A percentile compares a stretch with the other conserved stretches of the same genome.
Evolutionary conservation across 2,797 vertebrate genomes (phyloP).

Genomic region (Cyclopterus lumpus): DNA sequence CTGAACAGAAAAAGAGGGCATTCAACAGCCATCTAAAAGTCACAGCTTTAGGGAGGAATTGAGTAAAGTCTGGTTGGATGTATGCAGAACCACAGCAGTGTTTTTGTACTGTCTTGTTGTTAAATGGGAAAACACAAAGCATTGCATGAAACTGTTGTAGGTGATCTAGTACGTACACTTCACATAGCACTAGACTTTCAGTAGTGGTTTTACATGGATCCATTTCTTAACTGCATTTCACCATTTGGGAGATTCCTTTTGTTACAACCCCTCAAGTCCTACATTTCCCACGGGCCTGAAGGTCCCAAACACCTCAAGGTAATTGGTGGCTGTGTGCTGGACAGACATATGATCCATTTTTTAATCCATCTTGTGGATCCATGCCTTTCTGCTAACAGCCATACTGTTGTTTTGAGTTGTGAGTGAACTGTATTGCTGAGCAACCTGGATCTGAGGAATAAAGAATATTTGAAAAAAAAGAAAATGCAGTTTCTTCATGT

Average conservation of each 20-base stretch:
- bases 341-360: slow-evolving; percentile 72
- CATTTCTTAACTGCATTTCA: slow-evolving; percentile 75
- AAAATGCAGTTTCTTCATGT: neutral
- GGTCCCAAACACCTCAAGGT: slow-evolving; percentile 76
- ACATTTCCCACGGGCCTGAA: slow-evolving; percentile 75
- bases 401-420: slow-evolving; percentile 83
- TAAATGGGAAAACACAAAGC: slow-evolving; percentile 69
- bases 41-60: slow-evolving; percentile 51
- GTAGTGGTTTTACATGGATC: slow-evolving; percentile 70
- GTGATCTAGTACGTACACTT: slow-evolving; percentile 72
- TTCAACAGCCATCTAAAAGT: slow-evolving; percentile 50
- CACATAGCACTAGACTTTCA: slow-evolving; percentile 72
- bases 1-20: slow-evolving; percentile 48
- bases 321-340: slow-evolving; percentile 67
- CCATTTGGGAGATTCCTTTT: slow-evolving; percentile 75
- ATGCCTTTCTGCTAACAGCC: slow-evolving; percentile 78
- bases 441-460: slow-evolving; percentile 89
- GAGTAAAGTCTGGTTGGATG: slow-evolving; percentile 59
- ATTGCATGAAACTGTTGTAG: slow-evolving; percentile 77
- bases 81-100: slow-evolving; percentile 71
- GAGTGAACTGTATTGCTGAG: slow-evolving; percentile 86
- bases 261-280: slow-evolving; percentile 72
- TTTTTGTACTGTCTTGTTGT: slow-evolving; percentile 64
- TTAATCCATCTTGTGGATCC: slow-evolving; percentile 64
- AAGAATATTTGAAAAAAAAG: slow-evolving; percentile 81